These are phyloP conservation scores for Paratrypauchen microcephalus DNA, from an alignment of 2,797 vertebrate species.

Conservation along the genomic window DNA sequence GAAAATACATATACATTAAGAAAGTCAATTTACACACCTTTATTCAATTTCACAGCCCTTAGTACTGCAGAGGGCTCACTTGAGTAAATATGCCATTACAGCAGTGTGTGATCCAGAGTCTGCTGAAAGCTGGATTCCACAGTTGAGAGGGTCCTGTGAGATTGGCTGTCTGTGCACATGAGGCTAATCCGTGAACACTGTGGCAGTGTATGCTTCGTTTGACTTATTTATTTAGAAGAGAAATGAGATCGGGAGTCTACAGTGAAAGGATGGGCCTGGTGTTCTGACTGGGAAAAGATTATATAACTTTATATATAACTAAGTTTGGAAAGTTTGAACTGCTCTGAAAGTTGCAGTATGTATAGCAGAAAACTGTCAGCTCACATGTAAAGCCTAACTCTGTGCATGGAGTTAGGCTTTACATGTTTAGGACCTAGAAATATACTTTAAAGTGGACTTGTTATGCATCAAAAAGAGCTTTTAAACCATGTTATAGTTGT, in stretches of 20 bases:
- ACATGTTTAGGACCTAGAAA: neutral
- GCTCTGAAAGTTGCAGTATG: neutral
- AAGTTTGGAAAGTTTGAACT: slow-evolving; percentile 3
- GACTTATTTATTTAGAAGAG: slow-evolving; percentile 52
- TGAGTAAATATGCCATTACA: slow-evolving; percentile 70
- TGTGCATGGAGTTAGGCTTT: neutral
- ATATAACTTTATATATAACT: neutral
- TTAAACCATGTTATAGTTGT: too few relatives aligned
- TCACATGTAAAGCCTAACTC: too few relatives aligned
- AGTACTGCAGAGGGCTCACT: slow-evolving; percentile 62
- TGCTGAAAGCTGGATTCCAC: slow-evolving; percentile 69
- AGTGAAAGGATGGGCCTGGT: neutral
- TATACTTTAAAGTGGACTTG: too few relatives aligned
- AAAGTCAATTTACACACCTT: slow-evolving; percentile 42
- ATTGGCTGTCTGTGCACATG: slow-evolving; percentile 54
- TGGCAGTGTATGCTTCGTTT: slow-evolving; percentile 60
- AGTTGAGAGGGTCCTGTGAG: slow-evolving; percentile 62
- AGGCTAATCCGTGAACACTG: slow-evolving; percentile 61
- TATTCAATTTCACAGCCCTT: slow-evolving; percentile 72
- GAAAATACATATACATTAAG: slow-evolving; percentile 23
- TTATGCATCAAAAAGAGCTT: too few relatives aligned
- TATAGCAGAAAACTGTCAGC: neutral
- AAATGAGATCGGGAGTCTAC: slow-evolving; percentile 15
- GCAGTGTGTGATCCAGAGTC: slow-evolving; percentile 66
- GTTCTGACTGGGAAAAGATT: neutral